Percentiles rank a stretch among this genome's conserved stretches.
Evolutionary conservation across 2,797 vertebrate species (phyloP).

Genomic region (Anisognathus igniventris): DNA sequence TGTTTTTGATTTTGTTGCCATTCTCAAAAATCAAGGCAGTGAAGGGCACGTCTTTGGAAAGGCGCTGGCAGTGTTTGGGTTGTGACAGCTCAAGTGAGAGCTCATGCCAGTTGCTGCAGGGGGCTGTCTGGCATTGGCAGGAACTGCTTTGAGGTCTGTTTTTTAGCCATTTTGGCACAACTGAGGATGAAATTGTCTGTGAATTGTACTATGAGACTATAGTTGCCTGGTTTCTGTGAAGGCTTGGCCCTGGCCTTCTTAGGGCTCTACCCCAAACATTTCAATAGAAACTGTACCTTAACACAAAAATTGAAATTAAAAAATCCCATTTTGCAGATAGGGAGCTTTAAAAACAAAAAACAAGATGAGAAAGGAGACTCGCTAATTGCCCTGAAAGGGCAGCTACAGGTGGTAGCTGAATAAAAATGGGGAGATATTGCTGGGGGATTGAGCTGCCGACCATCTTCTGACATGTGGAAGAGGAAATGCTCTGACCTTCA

Average conservation of each 20-base stretch:
- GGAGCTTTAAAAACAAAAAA: neutral
- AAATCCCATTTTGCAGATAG: neutral
- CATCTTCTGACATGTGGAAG: neutral
- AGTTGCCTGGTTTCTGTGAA: neutral
- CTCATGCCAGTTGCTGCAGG: neutral
- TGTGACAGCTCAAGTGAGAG: neutral
- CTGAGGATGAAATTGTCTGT: neutral
- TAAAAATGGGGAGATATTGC: neutral
- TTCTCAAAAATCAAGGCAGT: neutral
- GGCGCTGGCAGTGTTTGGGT: fast-evolving
- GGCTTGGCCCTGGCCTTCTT: neutral
- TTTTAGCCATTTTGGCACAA: neutral
- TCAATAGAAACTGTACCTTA: neutral
- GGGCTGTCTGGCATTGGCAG: neutral
- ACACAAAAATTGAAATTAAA: neutral
- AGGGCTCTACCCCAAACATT: neutral
- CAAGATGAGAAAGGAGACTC: too few relatives aligned
- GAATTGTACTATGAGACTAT: neutral
- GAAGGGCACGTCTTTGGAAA: fast-evolving
- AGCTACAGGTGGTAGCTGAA: neutral
- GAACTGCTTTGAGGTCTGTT: neutral
- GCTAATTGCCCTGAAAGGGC: neutral
- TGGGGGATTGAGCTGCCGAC: neutral
- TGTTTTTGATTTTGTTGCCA: neutral
- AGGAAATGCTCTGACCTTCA: neutral